Evolutionary conservation across 1,140 invertebrate genomes (phyloP).

Genomic region (Drosophila trapezifrons): DNA sequence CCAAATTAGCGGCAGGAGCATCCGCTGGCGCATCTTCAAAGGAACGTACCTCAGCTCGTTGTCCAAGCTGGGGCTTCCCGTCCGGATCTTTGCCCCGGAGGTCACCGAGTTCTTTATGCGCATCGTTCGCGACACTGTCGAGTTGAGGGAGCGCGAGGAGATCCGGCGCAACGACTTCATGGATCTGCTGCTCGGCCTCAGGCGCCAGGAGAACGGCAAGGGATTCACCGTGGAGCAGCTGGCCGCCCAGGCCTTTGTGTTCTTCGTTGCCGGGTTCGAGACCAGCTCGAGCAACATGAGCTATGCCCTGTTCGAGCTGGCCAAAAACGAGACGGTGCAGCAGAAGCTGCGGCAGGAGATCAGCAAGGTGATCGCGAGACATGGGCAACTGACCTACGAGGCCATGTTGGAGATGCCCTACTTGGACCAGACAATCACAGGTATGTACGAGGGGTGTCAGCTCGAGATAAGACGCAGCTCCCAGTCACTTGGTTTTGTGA

Average conservation of each 20-base stretch:
- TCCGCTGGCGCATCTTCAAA: slow-evolving; percentile 1
- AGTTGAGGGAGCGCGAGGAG: too few species aligned
- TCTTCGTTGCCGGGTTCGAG: background rate
- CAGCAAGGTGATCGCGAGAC: background rate
- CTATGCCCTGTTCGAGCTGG: background rate
- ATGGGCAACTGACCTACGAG: slow-evolving; percentile 3
- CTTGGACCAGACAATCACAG: slow-evolving; percentile 3
- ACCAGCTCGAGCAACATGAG: slow-evolving; percentile 4
- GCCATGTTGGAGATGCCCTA: slow-evolving; percentile 3
- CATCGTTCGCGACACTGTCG: background rate
- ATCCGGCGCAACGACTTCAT: too few species aligned
- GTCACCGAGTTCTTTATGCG: slow-evolving; percentile 1
- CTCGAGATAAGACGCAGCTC: background rate
- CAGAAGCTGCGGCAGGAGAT: background rate
- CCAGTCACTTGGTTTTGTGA: too few species aligned
- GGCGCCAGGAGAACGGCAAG: background rate
- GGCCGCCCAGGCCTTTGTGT: background rate
- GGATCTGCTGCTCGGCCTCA: too few species aligned
- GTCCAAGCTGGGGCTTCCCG: background rate
- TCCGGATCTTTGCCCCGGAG: background rate
- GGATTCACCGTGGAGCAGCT: background rate
- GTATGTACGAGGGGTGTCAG: background rate
- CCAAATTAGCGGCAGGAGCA: background rate
- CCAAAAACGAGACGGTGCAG: background rate
- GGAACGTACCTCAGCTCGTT: background rate